Conservation (phyloP, 53 echinoderm and acorn worm species). For the Zoroaster sp. region DNA sequence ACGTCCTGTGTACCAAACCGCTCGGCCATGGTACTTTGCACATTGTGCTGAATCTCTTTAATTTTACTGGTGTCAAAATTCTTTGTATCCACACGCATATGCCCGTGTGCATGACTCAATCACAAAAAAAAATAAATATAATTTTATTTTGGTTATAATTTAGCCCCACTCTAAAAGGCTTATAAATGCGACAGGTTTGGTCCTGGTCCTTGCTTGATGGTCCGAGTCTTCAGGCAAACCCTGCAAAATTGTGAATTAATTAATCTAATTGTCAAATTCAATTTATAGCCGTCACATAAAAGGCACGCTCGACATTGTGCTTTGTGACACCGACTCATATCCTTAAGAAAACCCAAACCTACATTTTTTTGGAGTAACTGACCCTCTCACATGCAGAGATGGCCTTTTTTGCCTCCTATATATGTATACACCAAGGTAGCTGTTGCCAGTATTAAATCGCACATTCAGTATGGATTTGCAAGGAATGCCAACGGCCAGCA, state of each 20-base stretch:
- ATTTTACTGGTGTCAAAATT: neutral
- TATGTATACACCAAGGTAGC: neutral
- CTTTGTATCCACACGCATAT: neutral
- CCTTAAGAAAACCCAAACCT: neutral
- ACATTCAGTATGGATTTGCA: neutral
- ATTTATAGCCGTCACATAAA: neutral
- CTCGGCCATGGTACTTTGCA: neutral
- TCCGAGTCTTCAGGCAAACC: too few relatives aligned
- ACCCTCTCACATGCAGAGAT: neutral
- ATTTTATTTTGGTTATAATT: neutral
- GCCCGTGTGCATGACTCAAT: neutral
- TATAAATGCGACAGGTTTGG: neutral
- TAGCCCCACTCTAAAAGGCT: neutral
- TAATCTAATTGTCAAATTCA: neutral
- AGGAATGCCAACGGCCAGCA: neutral
- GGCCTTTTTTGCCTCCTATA: neutral
- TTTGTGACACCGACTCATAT: neutral
- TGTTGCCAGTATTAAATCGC: neutral
- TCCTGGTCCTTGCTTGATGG: too few relatives aligned
- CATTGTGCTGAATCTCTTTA: neutral
- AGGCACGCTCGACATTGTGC: neutral
- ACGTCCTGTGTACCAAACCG: too few relatives aligned
- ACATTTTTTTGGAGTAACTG: neutral
- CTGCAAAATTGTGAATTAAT: neutral
- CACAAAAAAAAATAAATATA: neutral